Evolutionary conservation across 2,888 invertebrate species (phyloP).

Genomic region (Polydesmus complanatus): DNA sequence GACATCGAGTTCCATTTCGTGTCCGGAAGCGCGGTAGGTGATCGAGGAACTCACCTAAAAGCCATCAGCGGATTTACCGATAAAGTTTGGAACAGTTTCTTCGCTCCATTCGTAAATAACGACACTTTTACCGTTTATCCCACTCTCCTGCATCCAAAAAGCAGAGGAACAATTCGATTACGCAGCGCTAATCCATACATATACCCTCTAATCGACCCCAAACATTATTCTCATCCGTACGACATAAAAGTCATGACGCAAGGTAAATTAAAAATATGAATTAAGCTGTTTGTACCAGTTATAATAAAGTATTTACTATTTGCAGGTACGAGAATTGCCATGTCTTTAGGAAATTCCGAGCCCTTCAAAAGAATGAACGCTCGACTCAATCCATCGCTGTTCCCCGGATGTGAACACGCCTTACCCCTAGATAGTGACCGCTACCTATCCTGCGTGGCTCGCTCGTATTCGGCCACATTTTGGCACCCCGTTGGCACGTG

Average conservation of each 20-base stretch:
- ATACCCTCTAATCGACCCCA: slow-evolving; percentile 77
- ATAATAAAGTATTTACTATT: slow-evolving; percentile 3
- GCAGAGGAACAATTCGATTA: slow-evolving; percentile 56
- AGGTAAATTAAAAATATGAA: slow-evolving; percentile 30
- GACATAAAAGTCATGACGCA: slow-evolving; percentile 68
- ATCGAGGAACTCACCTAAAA: slow-evolving; percentile 62
- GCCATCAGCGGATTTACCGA: slow-evolving; percentile 66
- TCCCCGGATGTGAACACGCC: slow-evolving; percentile 23
- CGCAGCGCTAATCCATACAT: slow-evolving; percentile 68
- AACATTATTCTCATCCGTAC: slow-evolving; percentile 69
- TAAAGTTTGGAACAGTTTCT: slow-evolving; percentile 37
- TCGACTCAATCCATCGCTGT: slow-evolving; percentile 17
- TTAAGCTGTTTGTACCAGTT: neutral
- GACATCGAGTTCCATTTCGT: slow-evolving; percentile 85
- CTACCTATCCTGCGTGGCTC: neutral
- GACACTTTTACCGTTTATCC: slow-evolving; percentile 60
- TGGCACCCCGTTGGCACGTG: slow-evolving; percentile 40
- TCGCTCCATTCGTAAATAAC: slow-evolving; percentile 50
- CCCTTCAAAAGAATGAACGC: slow-evolving; percentile 21
- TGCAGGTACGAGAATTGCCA: slow-evolving; percentile 21
- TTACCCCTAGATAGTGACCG: too few species aligned
- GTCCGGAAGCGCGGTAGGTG: slow-evolving; percentile 63
- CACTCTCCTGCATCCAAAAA: slow-evolving; percentile 55
- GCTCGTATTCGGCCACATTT: slow-evolving; percentile 24
- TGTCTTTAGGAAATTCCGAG: slow-evolving; percentile 20